A percentile compares a stretch with the other conserved stretches of the same genome.
phyloP scores from a whole-genome alignment of 2,113 vertebrate genomes.

The Nettapus auritus region DNA sequence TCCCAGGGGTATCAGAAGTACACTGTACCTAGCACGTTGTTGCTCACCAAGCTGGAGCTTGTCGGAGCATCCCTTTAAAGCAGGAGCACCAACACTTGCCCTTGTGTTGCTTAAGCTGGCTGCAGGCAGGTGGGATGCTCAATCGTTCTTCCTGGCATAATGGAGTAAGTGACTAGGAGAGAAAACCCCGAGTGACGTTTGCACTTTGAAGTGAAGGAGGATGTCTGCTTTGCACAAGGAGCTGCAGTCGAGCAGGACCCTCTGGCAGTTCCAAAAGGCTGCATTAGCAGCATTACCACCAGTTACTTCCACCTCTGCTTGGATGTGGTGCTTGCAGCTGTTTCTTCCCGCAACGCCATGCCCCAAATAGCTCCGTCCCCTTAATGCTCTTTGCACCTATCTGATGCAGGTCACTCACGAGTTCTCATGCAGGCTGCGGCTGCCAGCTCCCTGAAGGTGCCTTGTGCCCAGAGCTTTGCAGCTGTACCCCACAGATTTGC shows the following conservation, averaged over 20 bases:
- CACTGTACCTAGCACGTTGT: not conserved
- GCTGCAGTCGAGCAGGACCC: not conserved
- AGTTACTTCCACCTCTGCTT: not conserved
- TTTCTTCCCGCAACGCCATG: not conserved
- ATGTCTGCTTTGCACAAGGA: not conserved
- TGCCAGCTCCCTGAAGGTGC: not conserved
- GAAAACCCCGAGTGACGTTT: fast-evolving
- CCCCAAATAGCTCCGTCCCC: not conserved
- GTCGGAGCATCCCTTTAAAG: not conserved
- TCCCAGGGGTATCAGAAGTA: not conserved
- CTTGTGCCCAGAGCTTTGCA: not conserved
- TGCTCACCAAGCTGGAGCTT: not conserved
- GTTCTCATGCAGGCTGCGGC: not conserved
- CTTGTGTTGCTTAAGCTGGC: not conserved
- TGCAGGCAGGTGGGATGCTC: not conserved
- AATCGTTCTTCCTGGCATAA: not conserved
- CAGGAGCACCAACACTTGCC: not conserved
- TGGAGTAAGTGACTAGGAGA: not conserved
- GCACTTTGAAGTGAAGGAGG: not conserved
- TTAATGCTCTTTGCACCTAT: not conserved
- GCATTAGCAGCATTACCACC: too few relatives aligned
- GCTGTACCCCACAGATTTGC: not conserved
- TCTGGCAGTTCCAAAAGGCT: not conserved
- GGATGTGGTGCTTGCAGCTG: not conserved
- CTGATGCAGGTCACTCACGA: not conserved